Evolutionary conservation across 2,888 invertebrate genomes (phyloP), one percentile per base, ranked within the genome.

Genomic region (Sarcophaga variegata): DNA sequence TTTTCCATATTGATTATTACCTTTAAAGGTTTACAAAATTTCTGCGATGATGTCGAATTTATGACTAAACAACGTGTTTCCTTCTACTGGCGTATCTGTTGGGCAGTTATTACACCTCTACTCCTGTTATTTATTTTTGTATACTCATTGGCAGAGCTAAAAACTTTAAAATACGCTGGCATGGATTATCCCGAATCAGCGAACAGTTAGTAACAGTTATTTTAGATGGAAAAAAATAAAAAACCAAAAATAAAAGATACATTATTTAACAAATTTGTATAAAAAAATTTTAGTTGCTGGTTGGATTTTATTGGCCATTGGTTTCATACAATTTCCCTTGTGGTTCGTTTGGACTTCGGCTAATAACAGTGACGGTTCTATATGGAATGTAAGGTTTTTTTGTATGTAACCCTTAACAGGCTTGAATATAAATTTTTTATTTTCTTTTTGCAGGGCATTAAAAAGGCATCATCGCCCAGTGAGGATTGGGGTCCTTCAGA

Each of bases 11-110:
- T 37, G 37, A 37, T 37, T 37, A 37, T 37, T 37, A 37, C 37
- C 1, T 54, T 54, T 54, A 54, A 54, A 95, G 95, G 95, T 22
- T 89, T 96, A 67, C 94, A 95, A 87, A 95, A 95, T 88, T 94
- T 96, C 89, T 94, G 95, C 86, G 93, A 94, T 70, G 97, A 97
- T 91, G 93, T 97, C 62, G 96, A 97, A 91, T 97, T 95, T 92
- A 97, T 97, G 97, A 93, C 96, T 88, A 95, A 95, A 54, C 94
- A 94, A 22, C 95, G 95, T 90, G 96, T 92, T 0, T 95, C 95
- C 1, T 89, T 95, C 20, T 97, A 97, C 91, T 97, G 97, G 97
- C 95, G 96, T 77, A 88, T 96, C 62, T 96, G 96, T 88, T 97
- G 97, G 97, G 95, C 95, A 0, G 70, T 96, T 20, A 93, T 97